Evolutionary conservation across 2,113 vertebrate species (phyloP), one percentile per base, ranked within the genome.

Genomic region (Myocastor coypus): DNA sequence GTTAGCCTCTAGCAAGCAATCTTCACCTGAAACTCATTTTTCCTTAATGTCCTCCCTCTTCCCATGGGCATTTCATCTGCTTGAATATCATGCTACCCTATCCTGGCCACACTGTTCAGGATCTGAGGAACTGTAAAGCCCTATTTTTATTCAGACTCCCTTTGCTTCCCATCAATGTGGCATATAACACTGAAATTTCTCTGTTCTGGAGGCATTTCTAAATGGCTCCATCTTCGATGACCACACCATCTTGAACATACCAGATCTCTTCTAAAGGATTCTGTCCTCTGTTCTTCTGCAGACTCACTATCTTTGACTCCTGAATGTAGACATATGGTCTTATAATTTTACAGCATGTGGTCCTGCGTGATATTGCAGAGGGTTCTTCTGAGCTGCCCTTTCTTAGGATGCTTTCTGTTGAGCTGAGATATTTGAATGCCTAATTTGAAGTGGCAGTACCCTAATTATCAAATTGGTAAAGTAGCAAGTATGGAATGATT

Each of bases 201-300:
- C 73, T 52, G 3, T 75, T 89, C 52, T 46, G 85, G 22, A 37
- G 85, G 52, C 32, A 30, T 80, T 64, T 84, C 46, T 69, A 26
- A 78, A 80, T 11, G 55, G 46, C 7, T 28, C 59, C 81, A 28
- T 83, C 83, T 84, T 64, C 52, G 77, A 28, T 64, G 40, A 42
- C 40, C 40, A 75, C 40, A 46, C 11, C 73, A 75, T 6, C 73
- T 40, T 46, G 73, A 46, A 75, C 40, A 28, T 24, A 24, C 24
- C 24, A 6, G 1, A 16, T 75, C 40, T 46, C 12, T 12, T 75
- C 40, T 46, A 46, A 50, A 78, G 46, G 75, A 75, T 75, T 64
- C 55, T 78, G 28, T 84, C 87, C 64, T 24, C 83, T 95, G 55
- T 88, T 82, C 82, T 78, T 71, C 22, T 30, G 55, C 64, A 82